Evolutionary conservation across 2,113 vertebrate genomes (phyloP), one percentile per base, ranked within the genome.

Genomic region (Gallinago jamesoni): DNA sequence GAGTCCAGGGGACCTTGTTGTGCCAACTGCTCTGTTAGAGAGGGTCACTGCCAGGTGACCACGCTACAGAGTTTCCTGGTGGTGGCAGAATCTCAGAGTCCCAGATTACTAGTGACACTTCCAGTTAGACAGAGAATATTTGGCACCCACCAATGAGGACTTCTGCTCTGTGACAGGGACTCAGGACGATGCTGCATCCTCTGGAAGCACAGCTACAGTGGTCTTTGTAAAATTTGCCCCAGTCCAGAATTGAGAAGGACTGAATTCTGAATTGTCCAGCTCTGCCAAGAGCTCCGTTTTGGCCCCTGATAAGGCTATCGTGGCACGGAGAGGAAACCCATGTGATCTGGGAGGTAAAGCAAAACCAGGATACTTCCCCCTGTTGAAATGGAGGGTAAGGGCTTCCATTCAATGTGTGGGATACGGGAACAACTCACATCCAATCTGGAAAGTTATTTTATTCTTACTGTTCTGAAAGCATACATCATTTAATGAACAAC

Each of bases 71-170:
- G 12, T 59, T 60, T 86, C 24, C 66, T 7, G 15, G 39, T 5
- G 31, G 45, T 8, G 4, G 18, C 45, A 75, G 70, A 83, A 75
- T 33, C 39, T 56, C n/a, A 6, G 22, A 30, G 16, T 66, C 35
- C 33, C 50, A 17, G 70, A 17, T 16, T 31, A n/a, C 24, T 22
- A 78, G 35, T 2, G 6, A 14, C 39, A 14, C 39, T 74, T 82
- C 14, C 45, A 78, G 48, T 15, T 45, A 41, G 31, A 7, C 14
- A 41, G 33, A 63, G 50, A 56, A 14, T 57, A 70, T 28, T 57
- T 66, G 56, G 12, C 74, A 76, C 14, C 8, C 0, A 0, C 24
- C 1, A 2, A 4, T 4, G 3, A 28, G 22, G 55, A n/a, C 31
- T 78, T 88, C 31, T 59, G 48, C 23, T 59, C 78, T n/a, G n/a